Conservation (phyloP, 2,797 vertebrate genomes). For the Philypnodon macrostomus region DNA sequence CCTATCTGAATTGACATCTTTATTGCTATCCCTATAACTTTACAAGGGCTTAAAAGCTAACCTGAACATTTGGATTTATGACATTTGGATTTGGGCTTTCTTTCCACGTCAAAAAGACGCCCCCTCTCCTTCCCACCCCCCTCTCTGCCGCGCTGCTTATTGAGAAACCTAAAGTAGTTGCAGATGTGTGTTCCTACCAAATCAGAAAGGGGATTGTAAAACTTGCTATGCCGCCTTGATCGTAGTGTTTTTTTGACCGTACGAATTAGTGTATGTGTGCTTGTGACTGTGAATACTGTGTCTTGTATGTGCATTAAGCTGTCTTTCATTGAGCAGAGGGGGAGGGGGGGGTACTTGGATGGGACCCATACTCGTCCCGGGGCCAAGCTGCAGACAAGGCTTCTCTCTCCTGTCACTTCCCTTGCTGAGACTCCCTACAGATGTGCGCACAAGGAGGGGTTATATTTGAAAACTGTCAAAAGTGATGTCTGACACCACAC, state of each 20-base stretch:
- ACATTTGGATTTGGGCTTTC: conserved; percentile 9
- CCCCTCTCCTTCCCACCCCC: conserved; percentile 27
- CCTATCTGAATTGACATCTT: conserved; percentile 4
- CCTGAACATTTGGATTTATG: conserved; percentile 28
- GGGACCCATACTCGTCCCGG: conserved; percentile 35
- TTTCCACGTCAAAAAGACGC: conserved; percentile 13
- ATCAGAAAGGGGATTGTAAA: conserved; percentile 57
- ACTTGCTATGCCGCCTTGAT: conserved; percentile 41
- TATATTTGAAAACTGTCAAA: conserved; percentile 48
- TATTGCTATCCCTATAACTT: conserved; percentile 12
- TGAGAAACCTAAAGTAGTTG: conserved; percentile 50
- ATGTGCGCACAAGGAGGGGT: conserved; percentile 23
- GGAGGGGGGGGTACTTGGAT: conserved; percentile 39
- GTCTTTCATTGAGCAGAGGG: conserved; percentile 29
- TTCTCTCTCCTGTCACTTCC: conserved; percentile 57
- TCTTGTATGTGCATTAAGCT: conserved; percentile 30
- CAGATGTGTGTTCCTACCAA: conserved; percentile 63
- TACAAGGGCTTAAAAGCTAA: neutral
- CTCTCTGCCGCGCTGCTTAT: conserved; percentile 48
- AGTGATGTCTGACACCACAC: conserved; percentile 32
- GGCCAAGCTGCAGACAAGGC: conserved; percentile 56
- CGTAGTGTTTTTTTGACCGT: conserved; percentile 33
- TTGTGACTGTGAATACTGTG: conserved; percentile 23
- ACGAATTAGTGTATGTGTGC: conserved; percentile 4
- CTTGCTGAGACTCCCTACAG: conserved; percentile 34